Evolutionary conservation across 2,888 invertebrate species (phyloP), one percentile per base, ranked within the genome.

Genomic region (Halictus ligatus): DNA sequence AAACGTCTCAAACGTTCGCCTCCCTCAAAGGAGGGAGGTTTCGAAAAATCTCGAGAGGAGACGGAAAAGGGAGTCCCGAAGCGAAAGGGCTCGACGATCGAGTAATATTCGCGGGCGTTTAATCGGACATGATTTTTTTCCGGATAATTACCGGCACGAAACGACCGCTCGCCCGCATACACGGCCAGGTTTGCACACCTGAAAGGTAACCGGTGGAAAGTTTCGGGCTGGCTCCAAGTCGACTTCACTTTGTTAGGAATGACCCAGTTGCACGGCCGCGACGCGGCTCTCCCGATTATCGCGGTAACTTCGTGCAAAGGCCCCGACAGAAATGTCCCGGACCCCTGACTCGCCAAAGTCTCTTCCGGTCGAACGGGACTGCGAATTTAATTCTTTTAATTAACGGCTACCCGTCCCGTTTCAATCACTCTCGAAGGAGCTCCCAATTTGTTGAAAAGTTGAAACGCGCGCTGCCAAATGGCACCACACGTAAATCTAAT

Each of bases 231-330:
- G 64, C 40, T 21, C 50, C 40, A 75, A 89, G 80, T 84, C 83
- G 83, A 75, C 78, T 71, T 83, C 82, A 86, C 89, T 86, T 84
- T 73, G 78, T 77, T 71, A 75, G 78, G 64, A 81, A 75, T 86
- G 90, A 90, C 90, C 90, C 84, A 90, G 86, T 89, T 90, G 84
- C 77, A 75, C 77, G 80, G 12, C 60, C 58, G 73, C 80, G 85
- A 83, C 80, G 75, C 64, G 54, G 73, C 77, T 78, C 78, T 81
- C 82, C 85, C 82, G 85, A 90, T 86, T 89, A 90, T 78, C 78
- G 75, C 78, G 78, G 83, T 82, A 89, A 88, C 84, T 90, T 85
- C 67, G 69, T 6, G 85, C 64, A 84, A 86, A 86, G 78, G 83
- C 74, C 75, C 35, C 54, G 75, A 71, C 78, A 15, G 64, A 64